Evolutionary conservation across 2,113 vertebrate genomes (phyloP).

Genomic region (Aythya baeri): DNA sequence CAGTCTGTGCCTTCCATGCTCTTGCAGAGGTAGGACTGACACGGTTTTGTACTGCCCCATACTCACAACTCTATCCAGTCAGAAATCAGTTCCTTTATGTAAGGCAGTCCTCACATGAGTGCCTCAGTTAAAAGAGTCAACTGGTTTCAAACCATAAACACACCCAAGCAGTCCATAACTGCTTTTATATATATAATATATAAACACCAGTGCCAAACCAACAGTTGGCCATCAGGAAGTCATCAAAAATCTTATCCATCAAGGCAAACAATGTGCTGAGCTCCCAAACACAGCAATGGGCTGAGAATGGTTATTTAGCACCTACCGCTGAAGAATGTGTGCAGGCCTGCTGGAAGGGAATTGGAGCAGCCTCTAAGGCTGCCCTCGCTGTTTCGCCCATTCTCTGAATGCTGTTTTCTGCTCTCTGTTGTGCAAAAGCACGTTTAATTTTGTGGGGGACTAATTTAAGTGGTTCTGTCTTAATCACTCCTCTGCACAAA

Average conservation of each 20-base stretch:
- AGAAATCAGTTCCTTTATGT: neutral
- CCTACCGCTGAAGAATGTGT: neutral
- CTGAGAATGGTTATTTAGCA: neutral
- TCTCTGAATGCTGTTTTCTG: neutral
- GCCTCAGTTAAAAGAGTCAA: neutral
- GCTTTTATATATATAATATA: neutral
- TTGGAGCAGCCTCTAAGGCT: neutral
- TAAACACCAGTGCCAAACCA: neutral
- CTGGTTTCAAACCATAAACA: neutral
- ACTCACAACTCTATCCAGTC: neutral
- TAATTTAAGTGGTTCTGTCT: neutral
- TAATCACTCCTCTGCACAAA: neutral
- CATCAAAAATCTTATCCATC: neutral
- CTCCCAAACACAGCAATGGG: neutral
- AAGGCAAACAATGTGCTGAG: neutral
- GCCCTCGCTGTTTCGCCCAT: accelerated
- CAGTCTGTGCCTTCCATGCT: neutral
- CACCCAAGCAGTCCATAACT: neutral
- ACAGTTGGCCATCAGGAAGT: neutral
- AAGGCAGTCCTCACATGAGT: neutral
- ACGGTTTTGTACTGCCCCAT: neutral
- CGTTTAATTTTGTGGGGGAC: neutral
- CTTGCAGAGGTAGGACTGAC: neutral
- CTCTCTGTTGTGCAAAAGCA: neutral
- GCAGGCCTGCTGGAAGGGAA: neutral